These are phyloP conservation scores for Poecilia wingei DNA, from an alignment of 2,797 vertebrate genomes.

Conservation along the genomic window DNA sequence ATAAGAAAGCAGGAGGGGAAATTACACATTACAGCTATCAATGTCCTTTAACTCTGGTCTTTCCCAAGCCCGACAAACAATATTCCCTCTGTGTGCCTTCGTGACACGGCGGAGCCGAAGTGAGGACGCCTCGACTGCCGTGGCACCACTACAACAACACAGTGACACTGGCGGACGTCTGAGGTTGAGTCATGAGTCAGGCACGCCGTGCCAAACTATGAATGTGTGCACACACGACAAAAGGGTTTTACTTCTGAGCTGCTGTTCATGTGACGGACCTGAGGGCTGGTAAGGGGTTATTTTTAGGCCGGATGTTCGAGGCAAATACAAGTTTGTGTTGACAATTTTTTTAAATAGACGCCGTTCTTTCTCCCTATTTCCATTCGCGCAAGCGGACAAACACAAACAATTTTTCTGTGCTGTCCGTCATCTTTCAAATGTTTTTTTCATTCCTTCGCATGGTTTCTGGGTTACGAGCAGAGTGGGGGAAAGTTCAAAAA, in stretches of 20 bases:
- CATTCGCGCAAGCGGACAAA: not conserved
- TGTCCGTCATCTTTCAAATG: constrained; percentile 45
- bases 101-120: constrained; percentile 70
- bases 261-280: constrained; percentile 59
- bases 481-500: constrained; percentile 64
- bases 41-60: constrained; percentile 78
- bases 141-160: constrained; percentile 77
- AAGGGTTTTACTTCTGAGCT: constrained; percentile 44
- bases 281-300: constrained; percentile 14
- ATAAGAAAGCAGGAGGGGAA: constrained; percentile 53
- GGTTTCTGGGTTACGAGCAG: constrained; percentile 49
- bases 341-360: not conserved
- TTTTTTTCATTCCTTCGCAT: constrained; percentile 51
- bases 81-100: constrained; percentile 72
- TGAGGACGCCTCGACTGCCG: constrained; percentile 46
- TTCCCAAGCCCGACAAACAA: constrained; percentile 80
- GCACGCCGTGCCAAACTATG: constrained; percentile 74
- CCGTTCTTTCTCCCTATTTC: not conserved
- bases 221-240: constrained; percentile 74
- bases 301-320: constrained; percentile 64
- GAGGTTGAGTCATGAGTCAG: constrained; percentile 78
- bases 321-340: constrained; percentile 10
- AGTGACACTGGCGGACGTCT: constrained; percentile 59
- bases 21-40: constrained; percentile 79
- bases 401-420: constrained; percentile 12